These are phyloP conservation scores for Strigops habroptila DNA, from an alignment of 2,113 vertebrate genomes.

Conservation along the genomic window DNA sequence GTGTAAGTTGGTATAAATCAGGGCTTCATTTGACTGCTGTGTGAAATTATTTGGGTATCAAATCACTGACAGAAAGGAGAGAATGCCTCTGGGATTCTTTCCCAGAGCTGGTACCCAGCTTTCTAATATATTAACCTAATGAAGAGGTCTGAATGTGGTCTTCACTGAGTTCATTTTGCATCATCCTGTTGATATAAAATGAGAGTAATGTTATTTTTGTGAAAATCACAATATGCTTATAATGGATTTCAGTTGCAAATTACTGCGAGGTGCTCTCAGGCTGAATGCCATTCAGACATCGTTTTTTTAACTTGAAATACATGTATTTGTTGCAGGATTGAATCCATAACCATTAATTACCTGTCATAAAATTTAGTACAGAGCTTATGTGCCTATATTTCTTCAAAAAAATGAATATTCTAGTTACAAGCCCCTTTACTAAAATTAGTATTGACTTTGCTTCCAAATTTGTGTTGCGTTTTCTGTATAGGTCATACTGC, in stretches of 20 bases:
- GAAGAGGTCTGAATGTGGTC: background rate
- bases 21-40: background rate
- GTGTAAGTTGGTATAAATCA: background rate
- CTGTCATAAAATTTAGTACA: slow-evolving; percentile 25
- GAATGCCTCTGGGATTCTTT: background rate
- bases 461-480: slow-evolving; percentile 1
- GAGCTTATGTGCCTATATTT: background rate
- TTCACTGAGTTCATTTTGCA: background rate
- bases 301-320: slow-evolving; percentile 31
- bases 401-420: slow-evolving; percentile 15
- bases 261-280: background rate
- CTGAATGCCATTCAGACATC: background rate
- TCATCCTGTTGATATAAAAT: background rate
- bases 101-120: background rate
- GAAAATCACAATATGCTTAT: background rate
- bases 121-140: background rate
- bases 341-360: slow-evolving; percentile 43
- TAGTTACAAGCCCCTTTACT: slow-evolving; percentile 4
- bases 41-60: background rate
- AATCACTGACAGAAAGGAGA: background rate
- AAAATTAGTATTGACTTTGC: slow-evolving; percentile 20
- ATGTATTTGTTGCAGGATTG: slow-evolving; percentile 32
- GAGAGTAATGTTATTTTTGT: background rate
- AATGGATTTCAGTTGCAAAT: background rate
- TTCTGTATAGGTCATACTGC: background rate